Conservation (phyloP, 2,888 invertebrate species). For the Mesorhabditis sp. region DNA sequence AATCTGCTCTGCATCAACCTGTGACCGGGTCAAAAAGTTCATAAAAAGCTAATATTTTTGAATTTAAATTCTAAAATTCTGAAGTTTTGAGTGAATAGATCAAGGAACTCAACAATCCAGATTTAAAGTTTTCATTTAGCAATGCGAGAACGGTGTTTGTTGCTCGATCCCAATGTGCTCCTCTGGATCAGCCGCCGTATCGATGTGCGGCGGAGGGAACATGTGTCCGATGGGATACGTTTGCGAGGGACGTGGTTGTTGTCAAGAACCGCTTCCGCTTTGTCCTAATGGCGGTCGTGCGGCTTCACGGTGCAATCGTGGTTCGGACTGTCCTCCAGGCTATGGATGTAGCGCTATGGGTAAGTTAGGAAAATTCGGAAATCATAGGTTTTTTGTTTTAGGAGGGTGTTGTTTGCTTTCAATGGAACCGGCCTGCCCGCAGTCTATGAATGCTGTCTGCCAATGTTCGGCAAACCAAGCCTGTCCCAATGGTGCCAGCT, state of each 20-base stretch:
- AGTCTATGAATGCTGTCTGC: conserved; percentile 47
- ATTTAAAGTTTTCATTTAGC: conserved; percentile 14
- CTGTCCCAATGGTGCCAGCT: conserved; percentile 49
- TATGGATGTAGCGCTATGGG: conserved; percentile 49
- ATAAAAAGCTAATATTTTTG: too few species aligned
- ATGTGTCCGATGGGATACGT: conserved; percentile 50
- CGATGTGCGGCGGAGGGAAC: conserved; percentile 50
- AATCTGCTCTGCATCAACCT: too few species aligned
- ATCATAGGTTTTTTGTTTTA: conserved; percentile 10
- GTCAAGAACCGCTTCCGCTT: conserved; percentile 51
- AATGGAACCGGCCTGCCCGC: conserved; percentile 45
- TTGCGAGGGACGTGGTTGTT: conserved; percentile 55
- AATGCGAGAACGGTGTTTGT: conserved; percentile 52
- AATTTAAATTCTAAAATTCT: too few species aligned
- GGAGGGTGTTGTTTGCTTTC: conserved; percentile 54
- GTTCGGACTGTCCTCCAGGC: conserved; percentile 52
- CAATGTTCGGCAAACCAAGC: conserved; percentile 53
- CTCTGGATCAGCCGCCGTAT: conserved; percentile 40
- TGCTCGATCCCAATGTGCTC: conserved; percentile 51
- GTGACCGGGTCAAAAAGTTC: too few species aligned
- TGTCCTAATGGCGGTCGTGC: conserved; percentile 54
- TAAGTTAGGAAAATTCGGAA: not conserved
- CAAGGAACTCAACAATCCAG: too few species aligned
- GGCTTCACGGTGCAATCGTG: conserved; percentile 42
- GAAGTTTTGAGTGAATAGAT: too few species aligned